Conservation (phyloP, 2,797 vertebrate species). For the Lophius americanus region DNA sequence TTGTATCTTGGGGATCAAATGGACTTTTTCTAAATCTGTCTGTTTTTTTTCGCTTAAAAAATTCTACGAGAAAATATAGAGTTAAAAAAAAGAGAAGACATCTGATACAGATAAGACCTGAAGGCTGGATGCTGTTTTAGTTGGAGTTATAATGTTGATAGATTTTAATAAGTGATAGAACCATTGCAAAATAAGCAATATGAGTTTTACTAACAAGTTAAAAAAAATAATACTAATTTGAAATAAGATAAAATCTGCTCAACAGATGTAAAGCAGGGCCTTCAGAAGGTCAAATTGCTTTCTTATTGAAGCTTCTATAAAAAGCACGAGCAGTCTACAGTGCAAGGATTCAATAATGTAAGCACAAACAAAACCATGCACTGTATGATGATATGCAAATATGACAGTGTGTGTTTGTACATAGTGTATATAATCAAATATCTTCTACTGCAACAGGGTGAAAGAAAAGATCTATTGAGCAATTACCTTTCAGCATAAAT, state of each 20-base stretch:
- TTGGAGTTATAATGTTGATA: neutral
- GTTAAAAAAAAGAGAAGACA: neutral
- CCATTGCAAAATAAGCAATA: neutral
- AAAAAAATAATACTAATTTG: constrained; percentile 10
- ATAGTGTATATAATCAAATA: constrained; percentile 82
- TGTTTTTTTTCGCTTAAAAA: constrained; percentile 6
- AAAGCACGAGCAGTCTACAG: constrained; percentile 61
- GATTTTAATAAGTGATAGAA: neutral
- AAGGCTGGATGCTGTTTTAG: neutral
- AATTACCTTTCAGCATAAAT: constrained; percentile 58
- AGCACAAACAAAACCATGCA: constrained; percentile 79
- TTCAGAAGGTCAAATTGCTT: constrained; percentile 38
- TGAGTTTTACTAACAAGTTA: constrained; percentile 12
- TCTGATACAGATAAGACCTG: neutral
- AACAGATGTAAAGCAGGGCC: neutral
- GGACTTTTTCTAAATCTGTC: neutral
- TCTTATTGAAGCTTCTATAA: constrained; percentile 38
- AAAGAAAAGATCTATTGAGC: constrained; percentile 54
- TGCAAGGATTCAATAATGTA: constrained; percentile 62
- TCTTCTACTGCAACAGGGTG: constrained; percentile 75
- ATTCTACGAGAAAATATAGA: neutral
- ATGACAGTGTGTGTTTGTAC: constrained; percentile 74
- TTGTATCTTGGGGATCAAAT: neutral
- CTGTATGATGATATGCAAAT: constrained; percentile 68
- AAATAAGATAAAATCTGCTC: constrained; percentile 3